phyloP scores from a whole-genome alignment of 2,888 invertebrate genomes.

The Oligia latruncula region DNA sequence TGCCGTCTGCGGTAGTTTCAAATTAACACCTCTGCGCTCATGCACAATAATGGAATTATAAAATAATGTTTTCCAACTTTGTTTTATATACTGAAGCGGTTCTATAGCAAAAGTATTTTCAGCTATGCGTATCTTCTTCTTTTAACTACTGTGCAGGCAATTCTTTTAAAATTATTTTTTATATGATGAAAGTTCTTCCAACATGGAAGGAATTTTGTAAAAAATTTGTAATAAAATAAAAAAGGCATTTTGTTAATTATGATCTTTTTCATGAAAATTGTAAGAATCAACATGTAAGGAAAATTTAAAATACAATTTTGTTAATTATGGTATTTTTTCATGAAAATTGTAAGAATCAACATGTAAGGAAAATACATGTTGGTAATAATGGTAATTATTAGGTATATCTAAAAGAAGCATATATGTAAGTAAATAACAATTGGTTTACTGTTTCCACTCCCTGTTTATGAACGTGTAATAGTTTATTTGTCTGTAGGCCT shows the following conservation, averaged over 20 bases:
- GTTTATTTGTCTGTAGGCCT: slow-evolving; percentile 8
- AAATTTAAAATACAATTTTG: background rate
- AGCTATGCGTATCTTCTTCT: background rate
- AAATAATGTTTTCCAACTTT: slow-evolving; percentile 32
- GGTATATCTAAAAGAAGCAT: background rate
- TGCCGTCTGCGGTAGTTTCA: slow-evolving; percentile 30
- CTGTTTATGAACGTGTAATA: background rate
- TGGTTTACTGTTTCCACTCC: background rate
- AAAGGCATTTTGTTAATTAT: background rate
- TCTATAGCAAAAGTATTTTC: background rate
- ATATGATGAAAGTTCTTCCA: background rate
- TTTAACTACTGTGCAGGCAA: background rate
- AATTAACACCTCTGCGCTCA: slow-evolving; percentile 52
- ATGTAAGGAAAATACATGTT: background rate
- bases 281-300: background rate
- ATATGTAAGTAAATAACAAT: background rate
- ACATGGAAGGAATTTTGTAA: background rate
- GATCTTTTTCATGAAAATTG: background rate
- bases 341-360: background rate
- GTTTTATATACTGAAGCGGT: slow-evolving; percentile 19
- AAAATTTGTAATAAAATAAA: no score
- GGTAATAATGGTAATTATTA: background rate
- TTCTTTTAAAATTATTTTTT: background rate
- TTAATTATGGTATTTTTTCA: no score
- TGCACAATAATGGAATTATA: slow-evolving; percentile 29